Evolutionary conservation across 2,888 invertebrate species (phyloP), one percentile per base, ranked within the genome.

Genomic region (Melolontha melolontha): DNA sequence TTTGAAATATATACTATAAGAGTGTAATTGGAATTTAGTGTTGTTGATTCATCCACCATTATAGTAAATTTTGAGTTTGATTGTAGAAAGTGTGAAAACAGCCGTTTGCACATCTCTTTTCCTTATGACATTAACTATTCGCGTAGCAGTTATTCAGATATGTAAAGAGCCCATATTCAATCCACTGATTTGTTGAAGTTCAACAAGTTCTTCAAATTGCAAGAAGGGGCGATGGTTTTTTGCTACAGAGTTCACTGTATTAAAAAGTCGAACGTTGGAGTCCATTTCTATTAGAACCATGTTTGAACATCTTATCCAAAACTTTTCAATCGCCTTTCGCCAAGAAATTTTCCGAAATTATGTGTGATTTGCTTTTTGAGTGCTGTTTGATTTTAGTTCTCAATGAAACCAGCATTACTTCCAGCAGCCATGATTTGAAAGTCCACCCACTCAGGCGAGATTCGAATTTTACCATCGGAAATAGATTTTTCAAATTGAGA

Each of bases 131-230:
- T 63, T 63, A 49, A 63, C 49, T 27, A 49, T 63, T 63, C 63
- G 63, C 63, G 63, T 27, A 39, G 63, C 62, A 62, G 44, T 62
- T 62, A 27, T 62, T 41, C 62, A 44, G 44, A 42, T 62, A 44
- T 62, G 62, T 62, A 62, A 62, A 44, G 62, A 62, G 42, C 62
- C 62, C 62, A 62, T 16, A 42, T 62, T 44, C 22, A 62, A 62
- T 50, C 51, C 27, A 50, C 50, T 64, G 51, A 51, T 51, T n/a
- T 51, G 64, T 71, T 74, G 67, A 65, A 72, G 67, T 41, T 64
- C 66, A 52, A 64, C 12, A 52, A 66, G 47, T 29, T 44, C 47
- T 39, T 55, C 44, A 65, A 40, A 34, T 50, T 47, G 65, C 12
- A 49, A 47, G 40, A 34, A 62, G 22, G 49, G 64, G 52, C 52